Base-by-base conservation (phyloP, 2,113 vertebrate species). In the Rynchops niger region DNA sequence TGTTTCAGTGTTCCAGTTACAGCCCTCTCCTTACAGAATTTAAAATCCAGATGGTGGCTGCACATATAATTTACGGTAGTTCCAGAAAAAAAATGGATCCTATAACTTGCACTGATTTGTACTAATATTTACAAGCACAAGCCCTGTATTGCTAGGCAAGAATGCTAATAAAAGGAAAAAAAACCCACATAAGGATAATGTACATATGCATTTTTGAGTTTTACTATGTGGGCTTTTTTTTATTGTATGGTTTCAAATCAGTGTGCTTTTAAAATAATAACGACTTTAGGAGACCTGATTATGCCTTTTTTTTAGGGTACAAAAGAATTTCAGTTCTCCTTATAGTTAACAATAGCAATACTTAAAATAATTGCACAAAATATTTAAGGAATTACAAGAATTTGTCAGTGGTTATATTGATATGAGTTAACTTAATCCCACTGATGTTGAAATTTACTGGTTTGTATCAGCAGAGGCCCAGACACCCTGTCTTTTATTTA, bases 141-240 rank as follows among this genome's bases (percentile, higher is more conserved):
- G 12, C 61, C 58, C 2, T 29, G 6, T 65, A 2, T 47, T 80
- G 19, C 71, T 84, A 56, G 12, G 32, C 15, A 79, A 61, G 26
- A 65, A 50, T 12, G 11, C 42, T 92, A 50, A 66, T 70, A 34
- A 53, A 82, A 55, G 14, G 5, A 20, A n/a, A 16, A 55, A 38
- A 67, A 55, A 38, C 40, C 11, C 40, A 40, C 38, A 0, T 42
- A 69, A 58, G 9, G 18, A 8, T 47, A 43, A 67, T 22, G 8
- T 55, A 43, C 5, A 1, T 59, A 50, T 0, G 0, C n/a, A 16
- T 30, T n/a, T 55, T 38, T 23, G 38, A 38, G 5, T 26, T 74
- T 65, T 76, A 25, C 8, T 52, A 0, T 55, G 4, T 71, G 3
- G 6, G 4, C 1, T 43, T 1, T 21, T 1, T 91, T 87, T 50